Percentiles rank a stretch among this genome's conserved stretches.
Evolutionary conservation across 2,797 vertebrate species (phyloP).

Genomic region (Anableps anableps): DNA sequence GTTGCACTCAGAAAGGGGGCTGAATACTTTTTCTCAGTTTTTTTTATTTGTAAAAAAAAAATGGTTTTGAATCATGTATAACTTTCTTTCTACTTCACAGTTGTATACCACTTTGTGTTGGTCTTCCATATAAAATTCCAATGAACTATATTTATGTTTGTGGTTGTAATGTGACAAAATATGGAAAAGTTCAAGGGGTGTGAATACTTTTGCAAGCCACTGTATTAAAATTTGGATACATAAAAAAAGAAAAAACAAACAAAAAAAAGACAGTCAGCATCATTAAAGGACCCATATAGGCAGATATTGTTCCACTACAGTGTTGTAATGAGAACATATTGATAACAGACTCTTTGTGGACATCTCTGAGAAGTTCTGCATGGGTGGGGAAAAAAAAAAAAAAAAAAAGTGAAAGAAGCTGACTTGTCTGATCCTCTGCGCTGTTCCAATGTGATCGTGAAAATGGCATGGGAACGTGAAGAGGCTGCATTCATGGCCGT

Average conservation of each 20-base stretch:
- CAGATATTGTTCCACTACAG: neutral
- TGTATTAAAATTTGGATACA: neutral
- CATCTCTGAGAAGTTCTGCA: neutral
- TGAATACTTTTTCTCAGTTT: too few relatives aligned
- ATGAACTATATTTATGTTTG: too few relatives aligned
- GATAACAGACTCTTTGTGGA: neutral
- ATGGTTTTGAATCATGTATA: too few relatives aligned
- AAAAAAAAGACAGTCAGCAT: neutral
- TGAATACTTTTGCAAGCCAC: too few relatives aligned
- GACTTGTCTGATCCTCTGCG: constrained; percentile 88
- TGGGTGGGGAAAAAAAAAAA: neutral
- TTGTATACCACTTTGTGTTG: too few relatives aligned
- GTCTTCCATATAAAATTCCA: too few relatives aligned
- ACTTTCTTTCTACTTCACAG: too few relatives aligned
- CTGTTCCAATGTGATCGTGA: constrained; percentile 94
- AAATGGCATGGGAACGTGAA: constrained; percentile 96
- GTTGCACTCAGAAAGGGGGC: too few relatives aligned
- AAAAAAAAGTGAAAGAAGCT: constrained; percentile 49
- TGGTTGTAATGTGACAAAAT: too few relatives aligned
- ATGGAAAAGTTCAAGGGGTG: too few relatives aligned
- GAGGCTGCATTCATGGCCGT: constrained; percentile 98
- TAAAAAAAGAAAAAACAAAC: neutral
- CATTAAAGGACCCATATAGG: neutral
- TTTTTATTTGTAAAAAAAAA: too few relatives aligned
- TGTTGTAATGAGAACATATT: neutral